Conservation (phyloP, 2,113 vertebrate species). For the Sialia sialis region DNA sequence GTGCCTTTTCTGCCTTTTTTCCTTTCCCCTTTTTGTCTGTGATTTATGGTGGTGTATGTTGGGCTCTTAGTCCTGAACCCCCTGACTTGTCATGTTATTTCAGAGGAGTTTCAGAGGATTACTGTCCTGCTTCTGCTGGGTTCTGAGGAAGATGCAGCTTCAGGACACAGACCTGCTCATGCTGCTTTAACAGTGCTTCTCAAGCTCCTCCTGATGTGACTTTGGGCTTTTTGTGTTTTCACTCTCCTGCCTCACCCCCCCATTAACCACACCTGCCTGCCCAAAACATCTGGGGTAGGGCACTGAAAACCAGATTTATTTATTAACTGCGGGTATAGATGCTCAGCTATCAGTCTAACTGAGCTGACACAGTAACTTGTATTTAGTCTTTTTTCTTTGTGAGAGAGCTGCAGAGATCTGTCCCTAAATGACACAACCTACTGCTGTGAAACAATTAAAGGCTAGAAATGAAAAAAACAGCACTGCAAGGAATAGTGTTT, state of each 20-base stretch:
- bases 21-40: background rate
- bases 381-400: background rate
- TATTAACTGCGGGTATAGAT: background rate
- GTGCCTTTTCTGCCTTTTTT: background rate
- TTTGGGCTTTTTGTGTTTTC: background rate
- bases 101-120: background rate
- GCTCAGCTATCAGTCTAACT: fast-evolving
- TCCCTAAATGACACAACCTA: background rate
- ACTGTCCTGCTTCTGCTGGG: background rate
- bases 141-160: background rate
- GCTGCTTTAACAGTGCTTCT: background rate
- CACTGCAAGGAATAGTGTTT: background rate
- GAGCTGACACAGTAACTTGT: background rate
- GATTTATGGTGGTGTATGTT: fast-evolving
- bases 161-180: background rate
- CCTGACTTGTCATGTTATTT: background rate
- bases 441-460: background rate
- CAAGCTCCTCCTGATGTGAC: background rate
- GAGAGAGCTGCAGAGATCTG: background rate
- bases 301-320: background rate
- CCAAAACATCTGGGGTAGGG: background rate
- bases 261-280: background rate
- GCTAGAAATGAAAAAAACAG: background rate
- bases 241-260: background rate
- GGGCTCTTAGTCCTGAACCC: background rate